phyloP scores from a whole-genome alignment of 2,113 vertebrate genomes.

The Diglossa brunneiventris region DNA sequence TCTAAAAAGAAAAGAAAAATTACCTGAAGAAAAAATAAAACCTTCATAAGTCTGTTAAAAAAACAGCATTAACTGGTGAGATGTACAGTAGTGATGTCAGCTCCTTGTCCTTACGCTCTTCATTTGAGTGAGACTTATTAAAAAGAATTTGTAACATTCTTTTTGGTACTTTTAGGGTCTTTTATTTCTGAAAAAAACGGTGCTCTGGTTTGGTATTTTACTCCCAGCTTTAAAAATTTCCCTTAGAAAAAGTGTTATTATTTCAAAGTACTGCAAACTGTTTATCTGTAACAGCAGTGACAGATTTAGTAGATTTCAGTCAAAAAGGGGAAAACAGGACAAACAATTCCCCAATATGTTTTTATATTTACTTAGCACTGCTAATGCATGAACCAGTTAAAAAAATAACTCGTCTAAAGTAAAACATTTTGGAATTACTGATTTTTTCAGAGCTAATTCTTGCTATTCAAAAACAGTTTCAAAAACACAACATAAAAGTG shows the following conservation, averaged over 20 bases:
- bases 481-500: background rate
- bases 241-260: background rate
- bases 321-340: background rate
- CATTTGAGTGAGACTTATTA: background rate
- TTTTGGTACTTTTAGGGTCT: background rate
- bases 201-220: background rate
- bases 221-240: background rate
- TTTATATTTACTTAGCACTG: background rate
- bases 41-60: background rate
- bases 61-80: background rate
- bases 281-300: background rate
- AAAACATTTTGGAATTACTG: background rate
- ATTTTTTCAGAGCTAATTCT: background rate
- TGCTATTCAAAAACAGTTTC: background rate
- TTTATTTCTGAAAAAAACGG: background rate
- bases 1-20: background rate
- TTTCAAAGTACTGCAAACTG: background rate
- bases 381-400: background rate
- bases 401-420: accelerated
- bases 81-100: background rate
- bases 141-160: background rate
- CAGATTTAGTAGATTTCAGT: background rate
- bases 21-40: background rate
- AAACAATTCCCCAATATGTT: background rate
- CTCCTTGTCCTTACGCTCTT: background rate